Base-by-base conservation (phyloP, 1,140 invertebrate genomes). In the Drosophila gunungcola region DNA sequence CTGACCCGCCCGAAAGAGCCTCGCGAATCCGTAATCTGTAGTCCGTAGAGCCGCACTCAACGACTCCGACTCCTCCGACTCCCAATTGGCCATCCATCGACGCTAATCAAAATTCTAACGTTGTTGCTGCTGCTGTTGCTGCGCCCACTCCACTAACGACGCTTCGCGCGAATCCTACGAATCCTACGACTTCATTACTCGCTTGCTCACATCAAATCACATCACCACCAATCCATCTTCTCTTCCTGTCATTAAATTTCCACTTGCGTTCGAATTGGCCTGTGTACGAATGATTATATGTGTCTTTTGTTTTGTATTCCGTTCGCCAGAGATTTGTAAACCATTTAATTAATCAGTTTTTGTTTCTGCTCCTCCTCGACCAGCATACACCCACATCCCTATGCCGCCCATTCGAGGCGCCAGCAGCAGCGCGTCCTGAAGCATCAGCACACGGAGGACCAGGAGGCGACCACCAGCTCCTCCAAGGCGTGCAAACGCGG, bases 301-400 rank as follows among this genome's bases (percentile, higher is more conserved):
- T 48, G 48, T 67, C 42, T 68, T 80, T 63, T 64, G 38, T 51
- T 56, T 64, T 64, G 45, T 72, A 27, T 43, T 11, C 11, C 9
- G 16, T 25, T n/a, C 6, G n/a, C 21, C 3, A 2, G 0, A 3
- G 12, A n/a, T 12, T 3, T n/a, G 27, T 56, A 21, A 21, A 13
- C 3, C 6, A 34, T 25, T 10, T 34, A 10, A 51, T 11, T 68
- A 68, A 68, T 68, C 5, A 16, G 3, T 9, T 1, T 48, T 0
- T 32, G 41, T 9, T 34, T 58, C 51, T 12, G 38, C 60, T 53
- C 21, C 39, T 53, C 21, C 34, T 16, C 36, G 36, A 43, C 34
- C 41, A 89, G 84, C 68, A 74, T 84, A 60, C 85, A 90, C 61
- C 69, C 80, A 64, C 84, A 89, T 90, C 85, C 84, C 12, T 89